A percentile compares a stretch with the other conserved stretches of the same genome.
Evolutionary conservation across 2,888 invertebrate species (phyloP).

Genomic region (Biston stratarius): DNA sequence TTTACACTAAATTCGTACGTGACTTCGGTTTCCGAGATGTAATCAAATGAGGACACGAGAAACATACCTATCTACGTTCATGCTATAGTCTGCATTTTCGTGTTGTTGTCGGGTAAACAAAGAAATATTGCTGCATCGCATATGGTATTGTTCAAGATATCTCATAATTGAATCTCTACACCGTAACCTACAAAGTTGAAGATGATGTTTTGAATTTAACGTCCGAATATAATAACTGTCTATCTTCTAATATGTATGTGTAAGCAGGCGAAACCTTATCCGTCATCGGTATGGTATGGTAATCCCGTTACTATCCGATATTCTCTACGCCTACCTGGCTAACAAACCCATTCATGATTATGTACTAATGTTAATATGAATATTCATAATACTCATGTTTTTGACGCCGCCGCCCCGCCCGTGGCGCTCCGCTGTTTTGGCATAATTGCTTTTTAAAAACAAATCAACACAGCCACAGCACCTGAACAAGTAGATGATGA

Average conservation of each 20-base stretch:
- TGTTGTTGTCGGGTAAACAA: constrained; percentile 70
- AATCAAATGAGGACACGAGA: constrained; percentile 62
- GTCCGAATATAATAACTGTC: constrained; percentile 37
- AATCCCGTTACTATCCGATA: constrained; percentile 45
- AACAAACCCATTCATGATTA: constrained; percentile 59
- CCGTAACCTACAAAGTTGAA: constrained; percentile 64
- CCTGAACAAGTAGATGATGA: constrained; percentile 66
- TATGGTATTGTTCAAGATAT: constrained; percentile 77
- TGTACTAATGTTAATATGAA: constrained; percentile 61
- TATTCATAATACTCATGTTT: constrained; percentile 57
- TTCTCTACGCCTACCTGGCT: constrained; percentile 40
- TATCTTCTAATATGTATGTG: constrained; percentile 22
- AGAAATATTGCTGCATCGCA: constrained; percentile 71
- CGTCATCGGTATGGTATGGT: constrained; percentile 40
- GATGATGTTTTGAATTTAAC: constrained; percentile 53
- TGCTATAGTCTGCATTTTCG: constrained; percentile 62
- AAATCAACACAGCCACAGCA: constrained; percentile 40
- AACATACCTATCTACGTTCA: constrained; percentile 38
- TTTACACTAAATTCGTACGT: constrained; percentile 39
- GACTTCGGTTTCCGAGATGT: constrained; percentile 51
- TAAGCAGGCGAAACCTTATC: constrained; percentile 36
- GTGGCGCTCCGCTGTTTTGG: constrained; percentile 17
- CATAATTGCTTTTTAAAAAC: constrained; percentile 31
- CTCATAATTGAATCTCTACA: constrained; percentile 79
- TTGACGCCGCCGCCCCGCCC: constrained; percentile 16